These are phyloP conservation scores for Pinna nobilis DNA, from an alignment of 1,140 invertebrate genomes.

Conservation along the genomic window DNA sequence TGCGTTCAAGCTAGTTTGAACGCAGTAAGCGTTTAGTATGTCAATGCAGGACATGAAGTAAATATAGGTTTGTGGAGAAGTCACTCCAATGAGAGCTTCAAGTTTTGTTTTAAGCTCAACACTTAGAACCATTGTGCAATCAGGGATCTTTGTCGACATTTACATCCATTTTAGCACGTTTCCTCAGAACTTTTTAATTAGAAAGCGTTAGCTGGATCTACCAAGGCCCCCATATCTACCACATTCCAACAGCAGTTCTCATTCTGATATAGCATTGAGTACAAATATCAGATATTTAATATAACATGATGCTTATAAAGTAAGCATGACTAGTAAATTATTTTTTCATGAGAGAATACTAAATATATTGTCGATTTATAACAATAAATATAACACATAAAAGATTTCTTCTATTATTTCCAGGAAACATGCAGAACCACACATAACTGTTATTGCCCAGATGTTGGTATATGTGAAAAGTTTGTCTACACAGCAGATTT, in stretches of 20 bases:
- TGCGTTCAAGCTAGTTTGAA: neutral
- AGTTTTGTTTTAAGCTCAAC: no score
- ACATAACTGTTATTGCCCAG: slow-evolving; percentile 47
- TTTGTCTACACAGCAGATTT: slow-evolving; percentile 34
- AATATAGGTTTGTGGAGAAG: no score
- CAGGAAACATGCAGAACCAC: slow-evolving; percentile 5
- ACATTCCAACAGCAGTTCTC: no score
- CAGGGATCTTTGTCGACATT: no score
- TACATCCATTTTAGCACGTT: no score
- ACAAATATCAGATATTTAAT: neutral
- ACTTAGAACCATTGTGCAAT: no score
- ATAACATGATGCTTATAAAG: neutral
- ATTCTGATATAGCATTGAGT: neutral
- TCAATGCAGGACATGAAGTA: no score
- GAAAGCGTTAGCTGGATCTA: no score
- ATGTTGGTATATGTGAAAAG: slow-evolving; percentile 43
- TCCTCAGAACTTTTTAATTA: no score
- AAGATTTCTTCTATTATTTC: neutral
- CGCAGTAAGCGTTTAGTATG: neutral
- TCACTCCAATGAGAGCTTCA: no score
- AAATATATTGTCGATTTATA: neutral
- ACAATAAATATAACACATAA: neutral
- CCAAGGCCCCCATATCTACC: no score
- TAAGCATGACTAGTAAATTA: neutral
- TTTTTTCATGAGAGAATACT: neutral